Evolutionary conservation across 2,113 vertebrate species (phyloP), one percentile per base, ranked within the genome.

Genomic region (Odontophorus gujanensis): DNA sequence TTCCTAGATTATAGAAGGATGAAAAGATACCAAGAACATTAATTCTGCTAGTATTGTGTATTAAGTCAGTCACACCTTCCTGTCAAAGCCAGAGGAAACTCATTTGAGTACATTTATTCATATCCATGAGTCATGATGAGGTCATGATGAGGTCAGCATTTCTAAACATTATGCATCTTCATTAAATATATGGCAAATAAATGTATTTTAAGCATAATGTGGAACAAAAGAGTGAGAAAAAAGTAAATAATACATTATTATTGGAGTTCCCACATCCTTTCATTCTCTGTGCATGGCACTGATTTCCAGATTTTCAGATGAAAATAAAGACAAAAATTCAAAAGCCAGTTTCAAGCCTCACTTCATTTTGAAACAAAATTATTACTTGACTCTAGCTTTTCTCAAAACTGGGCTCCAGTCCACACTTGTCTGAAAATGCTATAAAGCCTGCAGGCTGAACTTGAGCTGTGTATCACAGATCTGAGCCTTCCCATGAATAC

Each of bases 361-460:
- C 30, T 73, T 92, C 62, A 79, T 89, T 95, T 83, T 80, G 71
- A 63, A 82, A 63, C 15, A 91, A 81, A 87, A 61, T 10, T 67
- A 32, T 50, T 48, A 47, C 21, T 58, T 57, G 28, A 74, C 7
- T 59, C n/a, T 34, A 83, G 6, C 14, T 77, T 74, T 85, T 77
- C 67, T 77, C 67, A 77, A 73, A 85, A 87, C 36, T 9, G 3
- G 59, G 34, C 59, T 77, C 30, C 2, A 9, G 6, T 47, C 74
- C 81, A 92, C 82, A 19, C 21, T 63, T 67, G 18, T 50, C 45
- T 89, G 53, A 77, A 91, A 92, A 77, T 66, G 36, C 42, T 62
- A 45, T 58, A 69, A 66, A 73, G 11, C 17, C 74, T 89, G 9
- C 32, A 55, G 34, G 42, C 28, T 87, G 71, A 87, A 89, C 63